Base-by-base conservation (phyloP, 1,140 invertebrate genomes). In the Diprion similis region DNA sequence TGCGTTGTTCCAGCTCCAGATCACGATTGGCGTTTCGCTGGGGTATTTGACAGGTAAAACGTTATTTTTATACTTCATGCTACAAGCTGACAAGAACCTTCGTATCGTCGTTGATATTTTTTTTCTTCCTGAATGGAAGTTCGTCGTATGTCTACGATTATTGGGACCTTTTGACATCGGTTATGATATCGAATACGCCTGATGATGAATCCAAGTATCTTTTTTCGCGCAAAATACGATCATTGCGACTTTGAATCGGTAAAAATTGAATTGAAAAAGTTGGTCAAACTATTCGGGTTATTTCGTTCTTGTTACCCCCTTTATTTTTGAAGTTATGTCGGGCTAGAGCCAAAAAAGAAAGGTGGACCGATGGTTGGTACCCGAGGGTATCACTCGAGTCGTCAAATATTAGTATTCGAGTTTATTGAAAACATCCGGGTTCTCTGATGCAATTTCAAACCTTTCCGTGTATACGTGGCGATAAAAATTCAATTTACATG, bases 1-100 rank as follows among this genome's bases (percentile, higher is more conserved):
- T 9, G 91, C 91, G 46, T 91, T 92, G 77, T 92, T 92, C 71
- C 93, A 94, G 77, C 87, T 94, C 1, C 90, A 91, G 70, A 90
- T 94, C 17, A 90, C 91, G 7, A 84, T 91, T 46, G 93, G 93
- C 17, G 90, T 94, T 17, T 84, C 94, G 7, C 88, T 91, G 69
- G 89, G 89, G 10, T 93, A 92, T 80, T 82, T 90, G 71, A 88
- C 93, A 77, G 92, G 92, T 91, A 79, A 46, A n/a, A n/a, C 48
- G 66, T 72, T n/a, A n/a, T 15, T 19, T n/a, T 24, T 59, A 71
- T 48, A 19, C n/a, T 71, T 51, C n/a, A 18, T 24, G 0, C n/a
- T n/a, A n/a, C n/a, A n/a, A n/a, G n/a, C n/a, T n/a, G n/a, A n/a
- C n/a, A n/a, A n/a, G n/a, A n/a, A n/a, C n/a, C n/a, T n/a, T n/a